phyloP scores from a whole-genome alignment of 2,888 invertebrate species.

The Ommatoiulus sabulosus region DNA sequence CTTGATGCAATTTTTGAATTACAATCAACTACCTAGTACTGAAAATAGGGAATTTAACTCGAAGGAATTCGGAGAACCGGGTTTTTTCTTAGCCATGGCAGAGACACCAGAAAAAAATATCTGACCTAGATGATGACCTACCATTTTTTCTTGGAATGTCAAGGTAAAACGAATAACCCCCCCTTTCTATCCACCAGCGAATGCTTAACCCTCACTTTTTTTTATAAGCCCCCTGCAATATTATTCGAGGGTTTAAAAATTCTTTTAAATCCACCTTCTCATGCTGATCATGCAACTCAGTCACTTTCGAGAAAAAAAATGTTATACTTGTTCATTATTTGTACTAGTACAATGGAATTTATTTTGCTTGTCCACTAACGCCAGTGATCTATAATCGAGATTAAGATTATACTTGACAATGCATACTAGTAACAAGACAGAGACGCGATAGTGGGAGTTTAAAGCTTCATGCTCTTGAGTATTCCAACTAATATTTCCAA shows the following conservation, averaged over 20 bases:
- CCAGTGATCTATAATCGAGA: too few relatives aligned
- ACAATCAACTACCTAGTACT: neutral
- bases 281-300: neutral
- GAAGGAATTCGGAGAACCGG: neutral
- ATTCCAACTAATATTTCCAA: too few relatives aligned
- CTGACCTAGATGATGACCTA: slow-evolving; percentile 36
- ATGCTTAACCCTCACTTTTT: neutral
- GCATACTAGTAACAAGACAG: too few relatives aligned
- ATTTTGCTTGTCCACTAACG: neutral
- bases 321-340: neutral
- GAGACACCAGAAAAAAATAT: slow-evolving; percentile 24
- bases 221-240: neutral
- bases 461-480: too few relatives aligned
- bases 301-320: neutral
- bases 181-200: neutral
- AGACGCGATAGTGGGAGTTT: too few relatives aligned
- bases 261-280: neutral
- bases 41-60: neutral
- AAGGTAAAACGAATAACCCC: slow-evolving; percentile 40
- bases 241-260: neutral
- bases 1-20: slow-evolving; percentile 31
- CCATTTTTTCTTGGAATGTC: neutral
- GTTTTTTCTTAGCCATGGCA: neutral
- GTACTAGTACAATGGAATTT: neutral
- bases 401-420: too few relatives aligned